These are phyloP conservation scores for Drosophila bocqueti DNA, from an alignment of 1,140 invertebrate genomes.

Conservation along the genomic window DNA sequence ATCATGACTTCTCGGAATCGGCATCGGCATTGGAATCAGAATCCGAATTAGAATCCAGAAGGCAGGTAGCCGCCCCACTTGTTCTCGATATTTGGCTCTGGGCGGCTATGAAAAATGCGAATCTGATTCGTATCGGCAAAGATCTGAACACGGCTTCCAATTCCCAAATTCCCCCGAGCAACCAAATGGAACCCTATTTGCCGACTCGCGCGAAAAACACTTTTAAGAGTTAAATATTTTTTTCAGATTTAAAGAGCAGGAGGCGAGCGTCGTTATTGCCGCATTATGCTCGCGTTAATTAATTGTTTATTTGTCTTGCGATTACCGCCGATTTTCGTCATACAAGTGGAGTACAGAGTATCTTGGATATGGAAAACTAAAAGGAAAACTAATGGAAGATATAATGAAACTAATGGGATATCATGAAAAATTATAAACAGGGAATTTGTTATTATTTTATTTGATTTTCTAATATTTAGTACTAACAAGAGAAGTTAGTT, in stretches of 20 bases:
- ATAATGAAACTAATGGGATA: neutral
- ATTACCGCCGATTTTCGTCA: constrained; percentile 63
- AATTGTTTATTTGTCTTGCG: constrained; percentile 74
- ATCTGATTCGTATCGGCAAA: constrained; percentile 75
- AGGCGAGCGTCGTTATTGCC: constrained; percentile 19
- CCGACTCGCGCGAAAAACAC: constrained; percentile 8
- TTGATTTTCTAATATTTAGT: neutral
- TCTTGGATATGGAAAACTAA: constrained; percentile 1
- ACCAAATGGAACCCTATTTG: constrained; percentile 24
- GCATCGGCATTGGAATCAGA: constrained; percentile 1
- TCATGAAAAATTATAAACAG: neutral
- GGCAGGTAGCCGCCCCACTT: constrained; percentile 70
- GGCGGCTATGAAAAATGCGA: constrained; percentile 51
- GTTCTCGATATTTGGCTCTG: constrained; percentile 24
- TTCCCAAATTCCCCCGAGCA: constrained; percentile 45
- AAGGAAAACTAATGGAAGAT: neutral
- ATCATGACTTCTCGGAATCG: constrained; percentile 71
- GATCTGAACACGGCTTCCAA: constrained; percentile 57
- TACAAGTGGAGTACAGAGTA: constrained; percentile 15
- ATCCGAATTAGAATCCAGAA: constrained; percentile 37
- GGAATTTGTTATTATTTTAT: neutral
- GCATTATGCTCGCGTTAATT: constrained; percentile 69
- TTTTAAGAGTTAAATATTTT: constrained; percentile 45
- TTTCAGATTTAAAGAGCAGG: constrained; percentile 50
- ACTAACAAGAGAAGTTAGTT: neutral